These are phyloP conservation scores for Drosophila mimetica DNA, from an alignment of 2,888 invertebrate genomes.

Conservation along the genomic window DNA sequence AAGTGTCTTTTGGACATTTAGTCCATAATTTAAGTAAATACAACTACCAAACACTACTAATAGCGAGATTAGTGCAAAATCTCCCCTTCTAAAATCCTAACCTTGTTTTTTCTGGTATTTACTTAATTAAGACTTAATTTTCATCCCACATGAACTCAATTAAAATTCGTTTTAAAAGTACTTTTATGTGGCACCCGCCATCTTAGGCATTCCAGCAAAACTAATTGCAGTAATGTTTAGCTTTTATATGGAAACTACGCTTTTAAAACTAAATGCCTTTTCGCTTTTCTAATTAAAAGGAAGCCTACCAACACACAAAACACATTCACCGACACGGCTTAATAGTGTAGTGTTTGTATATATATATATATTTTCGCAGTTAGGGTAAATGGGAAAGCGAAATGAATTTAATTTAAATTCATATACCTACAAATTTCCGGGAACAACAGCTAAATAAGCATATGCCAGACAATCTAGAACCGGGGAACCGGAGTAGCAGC, in stretches of 20 bases:
- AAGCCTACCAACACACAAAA: constrained; percentile 22
- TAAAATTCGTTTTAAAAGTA: constrained; percentile 8
- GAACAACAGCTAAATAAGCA: constrained; percentile 37
- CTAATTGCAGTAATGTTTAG: constrained; percentile 41
- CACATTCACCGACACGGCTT: constrained; percentile 9
- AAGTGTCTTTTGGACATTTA: not conserved
- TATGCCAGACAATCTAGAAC: constrained; percentile 21
- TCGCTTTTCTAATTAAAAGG: constrained; percentile 71
- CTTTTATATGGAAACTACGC: constrained; percentile 15
- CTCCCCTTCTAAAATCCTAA: not conserved
- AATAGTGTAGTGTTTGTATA: constrained; percentile 18
- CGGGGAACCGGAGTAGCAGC: constrained; percentile 18
- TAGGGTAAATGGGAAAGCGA: constrained; percentile 62
- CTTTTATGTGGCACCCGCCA: constrained; percentile 8
- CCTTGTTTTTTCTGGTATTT: not conserved
- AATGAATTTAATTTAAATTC: constrained; percentile 77
- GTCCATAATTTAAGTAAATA: not conserved
- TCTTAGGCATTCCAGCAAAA: constrained; percentile 15
- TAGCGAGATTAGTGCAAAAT: not conserved
- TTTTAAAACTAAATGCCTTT: constrained; percentile 40
- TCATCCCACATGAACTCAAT: constrained; percentile 13
- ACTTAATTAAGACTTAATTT: constrained; percentile 4
- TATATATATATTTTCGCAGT: constrained; percentile 4
- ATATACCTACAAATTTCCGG: constrained; percentile 39
- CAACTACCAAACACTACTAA: too few species aligned